These are phyloP conservation scores for Elymnias hypermnestra DNA, from an alignment of 1,140 invertebrate genomes.

Conservation along the genomic window DNA sequence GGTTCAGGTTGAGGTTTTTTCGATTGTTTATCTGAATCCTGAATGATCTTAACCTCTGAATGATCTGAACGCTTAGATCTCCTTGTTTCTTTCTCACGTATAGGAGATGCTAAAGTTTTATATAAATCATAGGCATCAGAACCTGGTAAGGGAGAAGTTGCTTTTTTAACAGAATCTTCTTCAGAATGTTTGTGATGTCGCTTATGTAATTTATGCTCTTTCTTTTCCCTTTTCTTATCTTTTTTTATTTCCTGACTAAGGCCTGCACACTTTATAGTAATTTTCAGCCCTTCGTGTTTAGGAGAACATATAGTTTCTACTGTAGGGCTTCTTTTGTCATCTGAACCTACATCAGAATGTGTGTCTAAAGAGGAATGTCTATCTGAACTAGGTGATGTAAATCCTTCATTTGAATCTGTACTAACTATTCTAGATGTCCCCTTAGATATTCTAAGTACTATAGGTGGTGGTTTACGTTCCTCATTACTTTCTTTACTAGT, in stretches of 20 bases:
- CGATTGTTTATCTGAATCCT: conserved; percentile 45
- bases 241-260: conserved; percentile 73
- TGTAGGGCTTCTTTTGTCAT: conserved; percentile 61
- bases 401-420: conserved; percentile 78
- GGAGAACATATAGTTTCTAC: conserved; percentile 65
- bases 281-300: conserved; percentile 71
- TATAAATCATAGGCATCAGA: conserved; percentile 74
- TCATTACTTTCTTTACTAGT: conserved; percentile 65
- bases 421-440: conserved; percentile 79
- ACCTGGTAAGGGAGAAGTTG: conserved; percentile 69
- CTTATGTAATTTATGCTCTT: conserved; percentile 66
- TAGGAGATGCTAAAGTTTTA: conserved; percentile 67
- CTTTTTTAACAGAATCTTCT: conserved; percentile 65
- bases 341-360: conserved; percentile 56
- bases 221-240: conserved; percentile 69
- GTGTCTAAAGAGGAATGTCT: conserved; percentile 68
- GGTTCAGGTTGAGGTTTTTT: conserved; percentile 60
- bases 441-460: conserved; percentile 79
- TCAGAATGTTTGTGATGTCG: conserved; percentile 61
- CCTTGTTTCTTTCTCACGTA: conserved; percentile 33
- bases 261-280: conserved; percentile 72
- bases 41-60: too few species aligned
- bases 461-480: conserved; percentile 74
- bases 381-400: conserved; percentile 72
- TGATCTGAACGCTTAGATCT: conserved; percentile 28